A percentile compares a stretch with the other conserved stretches of the same genome.
Evolutionary conservation across 2,797 vertebrate genomes (phyloP).

Genomic region (Xenentodon cancila): DNA sequence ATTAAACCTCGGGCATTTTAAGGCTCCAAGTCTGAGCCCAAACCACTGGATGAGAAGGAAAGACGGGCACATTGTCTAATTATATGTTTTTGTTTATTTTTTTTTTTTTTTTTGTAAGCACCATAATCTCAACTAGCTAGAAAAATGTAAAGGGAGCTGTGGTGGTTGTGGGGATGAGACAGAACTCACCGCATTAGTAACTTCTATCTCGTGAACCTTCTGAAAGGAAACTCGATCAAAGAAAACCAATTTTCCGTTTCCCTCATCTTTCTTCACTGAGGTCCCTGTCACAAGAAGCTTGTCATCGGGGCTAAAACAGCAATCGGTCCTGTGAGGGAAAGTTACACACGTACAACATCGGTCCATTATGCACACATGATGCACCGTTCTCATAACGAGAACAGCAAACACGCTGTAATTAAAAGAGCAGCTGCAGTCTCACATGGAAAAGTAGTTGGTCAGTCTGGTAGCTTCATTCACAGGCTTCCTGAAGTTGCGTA

Average conservation of each 20-base stretch:
- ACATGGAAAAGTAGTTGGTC: conserved; percentile 93
- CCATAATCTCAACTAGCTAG: conserved; percentile 30
- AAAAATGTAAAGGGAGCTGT: conserved; percentile 17
- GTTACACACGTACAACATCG: conserved; percentile 11
- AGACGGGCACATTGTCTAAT: conserved; percentile 29
- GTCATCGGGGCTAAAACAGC: conserved; percentile 98
- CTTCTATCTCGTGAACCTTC: conserved; percentile 92
- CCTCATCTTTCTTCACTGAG: conserved; percentile 91
- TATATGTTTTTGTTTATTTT: conserved; percentile 20
- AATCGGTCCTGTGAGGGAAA: conserved; percentile 88
- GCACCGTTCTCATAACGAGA: neutral
- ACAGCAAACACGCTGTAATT: neutral
- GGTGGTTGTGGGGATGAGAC: conserved; percentile 4
- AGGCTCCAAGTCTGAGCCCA: conserved; percentile 4
- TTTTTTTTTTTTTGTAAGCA: conserved; percentile 23
- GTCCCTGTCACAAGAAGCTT: conserved; percentile 95
- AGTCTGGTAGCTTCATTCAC: conserved; percentile 87
- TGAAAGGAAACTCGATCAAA: conserved; percentile 90
- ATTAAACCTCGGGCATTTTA: conserved; percentile 4
- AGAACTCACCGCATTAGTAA: conserved; percentile 90
- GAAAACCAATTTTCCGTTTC: conserved; percentile 92
- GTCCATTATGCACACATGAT: conserved; percentile 4
- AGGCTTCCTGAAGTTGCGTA: conserved; percentile 93
- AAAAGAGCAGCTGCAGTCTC: conserved; percentile 62
- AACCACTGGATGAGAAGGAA: conserved; percentile 6